phyloP scores from a whole-genome alignment of 2,888 invertebrate species.

The Ormia ochracea region DNA sequence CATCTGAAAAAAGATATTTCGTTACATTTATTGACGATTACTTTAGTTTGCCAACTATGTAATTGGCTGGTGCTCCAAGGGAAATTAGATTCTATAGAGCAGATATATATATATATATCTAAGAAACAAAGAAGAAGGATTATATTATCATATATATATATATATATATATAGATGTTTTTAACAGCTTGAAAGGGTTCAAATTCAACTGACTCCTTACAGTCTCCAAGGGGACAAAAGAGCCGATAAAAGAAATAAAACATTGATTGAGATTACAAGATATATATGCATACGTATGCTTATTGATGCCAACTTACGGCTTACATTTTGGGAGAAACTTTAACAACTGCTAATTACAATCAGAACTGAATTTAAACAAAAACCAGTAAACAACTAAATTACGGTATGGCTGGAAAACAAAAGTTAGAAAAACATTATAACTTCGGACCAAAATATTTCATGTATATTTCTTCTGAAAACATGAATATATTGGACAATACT shows the following conservation, averaged over 20 bases:
- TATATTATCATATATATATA: constrained; percentile 46
- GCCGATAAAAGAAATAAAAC: constrained; percentile 59
- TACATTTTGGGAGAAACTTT: constrained; percentile 55
- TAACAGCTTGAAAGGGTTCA: constrained; percentile 49
- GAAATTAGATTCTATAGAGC: constrained; percentile 53
- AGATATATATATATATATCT: constrained; percentile 40
- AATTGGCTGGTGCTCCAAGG: constrained; percentile 51
- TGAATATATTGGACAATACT: constrained; percentile 58
- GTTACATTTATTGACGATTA: constrained; percentile 70
- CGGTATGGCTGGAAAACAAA: constrained; percentile 57
- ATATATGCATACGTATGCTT: no score
- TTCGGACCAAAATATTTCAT: constrained; percentile 60
- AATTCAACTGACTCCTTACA: constrained; percentile 44
- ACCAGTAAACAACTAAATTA: constrained; percentile 54
- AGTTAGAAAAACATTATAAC: constrained; percentile 14
- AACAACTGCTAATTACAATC: constrained; percentile 53
- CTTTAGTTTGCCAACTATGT: constrained; percentile 65
- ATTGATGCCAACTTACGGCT: constrained; percentile 51
- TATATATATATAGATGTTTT: constrained; percentile 15
- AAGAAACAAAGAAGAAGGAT: no score
- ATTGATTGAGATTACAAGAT: constrained; percentile 58
- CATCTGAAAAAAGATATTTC: constrained; percentile 66
- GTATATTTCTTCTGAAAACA: constrained; percentile 54
- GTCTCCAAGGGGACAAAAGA: constrained; percentile 57
- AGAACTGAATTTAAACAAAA: constrained; percentile 51